phyloP scores from a whole-genome alignment of 2,888 invertebrate genomes.

The Buathra laborator region DNA sequence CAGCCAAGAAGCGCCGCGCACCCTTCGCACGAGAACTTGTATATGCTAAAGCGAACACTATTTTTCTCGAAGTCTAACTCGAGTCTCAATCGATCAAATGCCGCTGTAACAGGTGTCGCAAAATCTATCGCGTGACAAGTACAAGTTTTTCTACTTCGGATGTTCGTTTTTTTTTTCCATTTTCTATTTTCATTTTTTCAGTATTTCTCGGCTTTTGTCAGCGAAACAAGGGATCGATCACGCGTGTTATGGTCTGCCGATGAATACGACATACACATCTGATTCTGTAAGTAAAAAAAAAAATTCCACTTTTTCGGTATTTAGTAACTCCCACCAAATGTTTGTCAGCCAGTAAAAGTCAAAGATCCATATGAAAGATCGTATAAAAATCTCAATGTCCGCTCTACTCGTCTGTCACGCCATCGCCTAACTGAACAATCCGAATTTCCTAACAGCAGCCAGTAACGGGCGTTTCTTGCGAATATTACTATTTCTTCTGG shows the following conservation, averaged over 20 bases:
- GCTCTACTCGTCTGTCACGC: too few species aligned
- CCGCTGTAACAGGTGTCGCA: constrained; percentile 80
- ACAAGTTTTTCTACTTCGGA: constrained; percentile 84
- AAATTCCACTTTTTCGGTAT: background rate
- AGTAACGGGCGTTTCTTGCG: too few species aligned
- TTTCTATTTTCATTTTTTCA: constrained; percentile 41
- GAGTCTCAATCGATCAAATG: constrained; percentile 82
- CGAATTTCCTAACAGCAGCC: too few species aligned
- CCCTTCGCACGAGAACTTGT: constrained; percentile 57
- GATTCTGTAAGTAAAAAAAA: background rate
- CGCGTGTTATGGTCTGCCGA: constrained; percentile 7
- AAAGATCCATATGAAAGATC: too few species aligned
- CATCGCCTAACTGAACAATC: too few species aligned
- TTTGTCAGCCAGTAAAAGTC: too few species aligned
- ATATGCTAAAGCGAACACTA: constrained; percentile 12
- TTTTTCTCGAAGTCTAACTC: constrained; percentile 44
- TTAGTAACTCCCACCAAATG: background rate
- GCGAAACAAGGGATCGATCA: constrained; percentile 59
- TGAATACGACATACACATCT: background rate
- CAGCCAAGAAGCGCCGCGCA: constrained; percentile 43
- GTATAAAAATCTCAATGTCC: too few species aligned
- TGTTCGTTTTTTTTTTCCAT: constrained; percentile 64
- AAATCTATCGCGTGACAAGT: constrained; percentile 76
- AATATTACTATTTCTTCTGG: too few species aligned
- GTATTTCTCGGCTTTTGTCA: constrained; percentile 24